These are phyloP conservation scores for Aradophagus sp. DNA, from an alignment of 1,140 invertebrate species.

Conservation along the genomic window DNA sequence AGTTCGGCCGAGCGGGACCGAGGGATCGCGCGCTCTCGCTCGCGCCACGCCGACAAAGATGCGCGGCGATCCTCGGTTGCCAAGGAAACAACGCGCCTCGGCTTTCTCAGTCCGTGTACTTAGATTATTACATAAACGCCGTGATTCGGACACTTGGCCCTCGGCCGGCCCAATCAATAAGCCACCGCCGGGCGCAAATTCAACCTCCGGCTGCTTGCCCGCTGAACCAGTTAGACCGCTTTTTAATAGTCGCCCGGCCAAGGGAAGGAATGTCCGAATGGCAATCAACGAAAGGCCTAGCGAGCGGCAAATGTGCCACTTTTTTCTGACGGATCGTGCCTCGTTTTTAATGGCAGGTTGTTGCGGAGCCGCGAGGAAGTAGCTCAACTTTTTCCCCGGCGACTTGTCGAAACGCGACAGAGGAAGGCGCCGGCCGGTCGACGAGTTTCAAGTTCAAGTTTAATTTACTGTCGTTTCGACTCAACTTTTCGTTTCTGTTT, in stretches of 20 bases:
- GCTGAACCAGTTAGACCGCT: constrained; percentile 49
- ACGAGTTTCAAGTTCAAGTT: too few relatives aligned
- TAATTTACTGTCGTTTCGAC: too few relatives aligned
- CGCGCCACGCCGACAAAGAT: constrained; percentile 56
- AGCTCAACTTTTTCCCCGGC: too few relatives aligned
- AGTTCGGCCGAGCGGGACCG: constrained; percentile 60
- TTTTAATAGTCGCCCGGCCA: constrained; percentile 23
- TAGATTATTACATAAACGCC: constrained; percentile 48
- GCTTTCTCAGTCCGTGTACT: constrained; percentile 15
- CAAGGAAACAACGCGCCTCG: constrained; percentile 31
- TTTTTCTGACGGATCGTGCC: too few relatives aligned
- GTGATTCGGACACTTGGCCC: constrained; percentile 40
- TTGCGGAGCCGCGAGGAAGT: too few relatives aligned
- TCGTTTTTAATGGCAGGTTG: too few relatives aligned
- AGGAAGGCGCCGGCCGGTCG: too few relatives aligned
- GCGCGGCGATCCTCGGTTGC: constrained; percentile 46
- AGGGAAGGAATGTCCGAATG: constrained; percentile 39
- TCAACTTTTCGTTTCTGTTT: too few relatives aligned
- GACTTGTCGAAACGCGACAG: too few relatives aligned
- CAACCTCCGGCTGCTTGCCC: constrained; percentile 35
- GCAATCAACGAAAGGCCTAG: constrained; percentile 20
- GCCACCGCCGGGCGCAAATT: constrained; percentile 15
- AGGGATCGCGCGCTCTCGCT: constrained; percentile 48
- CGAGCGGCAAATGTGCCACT: too few relatives aligned
- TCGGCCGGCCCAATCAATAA: constrained; percentile 33